These are phyloP conservation scores for Metridium senile DNA, from an alignment of 92 coral and sea anemone species.

Conservation along the genomic window DNA sequence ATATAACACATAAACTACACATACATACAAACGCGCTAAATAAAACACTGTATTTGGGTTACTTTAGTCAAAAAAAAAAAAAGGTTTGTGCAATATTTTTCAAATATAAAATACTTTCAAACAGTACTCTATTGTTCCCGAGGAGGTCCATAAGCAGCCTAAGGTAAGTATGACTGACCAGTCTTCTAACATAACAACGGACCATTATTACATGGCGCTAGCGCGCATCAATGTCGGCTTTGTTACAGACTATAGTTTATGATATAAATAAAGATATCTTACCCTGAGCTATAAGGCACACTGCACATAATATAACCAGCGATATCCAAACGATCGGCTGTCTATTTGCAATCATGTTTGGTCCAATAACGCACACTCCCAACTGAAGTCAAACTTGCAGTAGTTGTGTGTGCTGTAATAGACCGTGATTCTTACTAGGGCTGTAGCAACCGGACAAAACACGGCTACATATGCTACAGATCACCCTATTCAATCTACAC, in stretches of 20 bases:
- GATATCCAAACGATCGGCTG: constrained; percentile 11
- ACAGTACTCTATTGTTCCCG: constrained; percentile 36
- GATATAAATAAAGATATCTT: background rate
- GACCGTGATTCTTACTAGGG: constrained; percentile 21
- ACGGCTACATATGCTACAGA: constrained; percentile 21
- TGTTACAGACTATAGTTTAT: background rate
- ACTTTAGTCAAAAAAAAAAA: too few relatives aligned
- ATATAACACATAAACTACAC: background rate
- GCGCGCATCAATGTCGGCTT: background rate
- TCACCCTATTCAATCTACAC: constrained; percentile 32
- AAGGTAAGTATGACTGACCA: background rate
- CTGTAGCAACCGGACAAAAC: constrained; percentile 25
- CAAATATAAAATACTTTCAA: background rate
- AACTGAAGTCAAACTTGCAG: constrained; percentile 37
- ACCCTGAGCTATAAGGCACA: constrained; percentile 17
- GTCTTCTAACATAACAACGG: constrained; percentile 22
- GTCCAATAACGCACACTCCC: constrained; percentile 48
- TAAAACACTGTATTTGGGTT: too few relatives aligned
- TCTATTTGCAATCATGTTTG: constrained; percentile 25
- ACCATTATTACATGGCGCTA: constrained; percentile 13
- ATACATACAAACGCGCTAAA: too few relatives aligned
- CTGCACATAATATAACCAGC: constrained; percentile 8
- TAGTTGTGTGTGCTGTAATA: constrained; percentile 47
- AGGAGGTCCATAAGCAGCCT: background rate
- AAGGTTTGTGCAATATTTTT: too few relatives aligned